These are phyloP conservation scores for Lasioglossum baleicum DNA, from an alignment of 1,140 invertebrate species.

Conservation along the genomic window DNA sequence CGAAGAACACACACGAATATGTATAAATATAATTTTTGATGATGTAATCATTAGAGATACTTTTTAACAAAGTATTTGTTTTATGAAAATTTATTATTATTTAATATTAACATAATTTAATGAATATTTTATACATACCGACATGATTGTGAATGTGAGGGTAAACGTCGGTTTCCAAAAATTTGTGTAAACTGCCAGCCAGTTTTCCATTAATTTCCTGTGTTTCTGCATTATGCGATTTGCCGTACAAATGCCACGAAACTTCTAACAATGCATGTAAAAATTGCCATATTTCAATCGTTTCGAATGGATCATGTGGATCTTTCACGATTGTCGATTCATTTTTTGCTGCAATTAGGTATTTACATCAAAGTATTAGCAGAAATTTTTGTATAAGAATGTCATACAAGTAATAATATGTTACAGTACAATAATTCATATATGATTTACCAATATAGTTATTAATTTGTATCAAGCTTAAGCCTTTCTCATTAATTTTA, in stretches of 20 bases:
- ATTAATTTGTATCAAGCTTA: conserved; percentile 80
- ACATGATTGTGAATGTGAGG: conserved; percentile 70
- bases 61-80: no score
- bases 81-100: no score
- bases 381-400: no score
- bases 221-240: conserved; percentile 63
- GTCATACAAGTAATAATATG: no score
- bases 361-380: background rate
- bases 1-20: no score
- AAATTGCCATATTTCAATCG: conserved; percentile 83
- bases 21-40: no score
- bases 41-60: no score
- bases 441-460: conserved; percentile 53
- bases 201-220: conserved; percentile 68
- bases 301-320: conserved; percentile 81
- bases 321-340: conserved; percentile 70
- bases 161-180: conserved; percentile 78
- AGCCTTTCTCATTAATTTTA: conserved; percentile 74
- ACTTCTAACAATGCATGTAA: conserved; percentile 79
- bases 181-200: conserved; percentile 77
- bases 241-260: conserved; percentile 77
- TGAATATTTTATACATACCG: conserved; percentile 66
- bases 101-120: background rate
- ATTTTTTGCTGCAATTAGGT: conserved; percentile 46
- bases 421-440: no score